Conservation (phyloP, 2,113 vertebrate species). For the Gambusia affinis region DNA sequence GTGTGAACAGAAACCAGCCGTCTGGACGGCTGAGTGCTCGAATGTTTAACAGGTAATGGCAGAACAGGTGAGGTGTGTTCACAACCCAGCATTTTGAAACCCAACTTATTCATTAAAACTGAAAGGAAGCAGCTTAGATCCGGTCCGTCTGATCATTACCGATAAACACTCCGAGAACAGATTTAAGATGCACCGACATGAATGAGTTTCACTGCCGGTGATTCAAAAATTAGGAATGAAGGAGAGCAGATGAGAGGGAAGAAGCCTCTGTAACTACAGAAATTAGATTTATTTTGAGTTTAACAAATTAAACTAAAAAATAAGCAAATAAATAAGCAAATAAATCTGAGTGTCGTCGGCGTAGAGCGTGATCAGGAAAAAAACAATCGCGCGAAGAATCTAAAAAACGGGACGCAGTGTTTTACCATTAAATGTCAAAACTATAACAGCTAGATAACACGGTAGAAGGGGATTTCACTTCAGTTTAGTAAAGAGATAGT, state of each 20-base stretch:
- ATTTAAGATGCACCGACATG: no score
- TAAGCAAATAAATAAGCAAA: background rate
- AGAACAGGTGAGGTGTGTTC: no score
- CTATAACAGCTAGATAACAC: no score
- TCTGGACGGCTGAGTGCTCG: background rate
- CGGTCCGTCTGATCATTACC: background rate
- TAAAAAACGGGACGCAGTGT: no score
- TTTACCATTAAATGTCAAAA: no score
- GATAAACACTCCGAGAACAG: background rate
- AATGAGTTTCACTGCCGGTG: no score
- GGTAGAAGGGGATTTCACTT: no score
- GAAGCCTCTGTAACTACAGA: background rate
- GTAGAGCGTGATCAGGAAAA: background rate
- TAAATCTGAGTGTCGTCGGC: background rate
- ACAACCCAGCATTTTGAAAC: no score
- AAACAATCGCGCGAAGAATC: no score
- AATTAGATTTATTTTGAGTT: background rate
- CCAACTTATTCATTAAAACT: background rate
- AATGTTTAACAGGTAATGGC: background rate
- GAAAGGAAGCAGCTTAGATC: background rate
- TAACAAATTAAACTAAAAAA: no score
- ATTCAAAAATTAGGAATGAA: background rate
- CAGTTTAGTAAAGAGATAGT: no score
- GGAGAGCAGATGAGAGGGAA: background rate
- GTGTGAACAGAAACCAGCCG: background rate